Percentiles rank a stretch among this genome's conserved stretches.
Evolutionary conservation across 2,888 invertebrate genomes (phyloP).

Genomic region (Xylota segnis): DNA sequence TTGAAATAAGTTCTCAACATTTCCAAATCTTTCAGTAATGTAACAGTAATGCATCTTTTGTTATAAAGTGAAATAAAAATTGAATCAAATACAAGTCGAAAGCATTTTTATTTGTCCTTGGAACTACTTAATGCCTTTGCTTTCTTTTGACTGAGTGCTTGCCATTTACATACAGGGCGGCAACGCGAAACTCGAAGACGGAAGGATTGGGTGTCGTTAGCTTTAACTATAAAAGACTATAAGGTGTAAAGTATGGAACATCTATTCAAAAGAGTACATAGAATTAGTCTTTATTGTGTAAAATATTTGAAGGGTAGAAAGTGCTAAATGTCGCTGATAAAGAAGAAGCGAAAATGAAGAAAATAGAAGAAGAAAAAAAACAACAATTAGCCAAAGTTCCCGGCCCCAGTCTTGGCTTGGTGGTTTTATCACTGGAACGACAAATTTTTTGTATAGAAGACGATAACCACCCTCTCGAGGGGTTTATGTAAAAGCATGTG

Average conservation of each 20-base stretch:
- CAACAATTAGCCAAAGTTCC: slow-evolving; percentile 64
- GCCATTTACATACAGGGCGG: slow-evolving; percentile 10
- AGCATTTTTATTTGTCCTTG: slow-evolving; percentile 28
- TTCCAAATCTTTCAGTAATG: not conserved
- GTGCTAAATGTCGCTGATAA: slow-evolving; percentile 17
- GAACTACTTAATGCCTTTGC: slow-evolving; percentile 17
- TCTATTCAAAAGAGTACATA: slow-evolving; percentile 17
- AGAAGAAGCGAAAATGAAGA: not conserved
- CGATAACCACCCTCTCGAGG: slow-evolving; percentile 53
- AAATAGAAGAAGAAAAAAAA: slow-evolving; percentile 17
- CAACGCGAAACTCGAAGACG: not conserved
- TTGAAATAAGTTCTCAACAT: not conserved
- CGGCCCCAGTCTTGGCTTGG: slow-evolving; percentile 32
- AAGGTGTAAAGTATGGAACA: slow-evolving; percentile 8
- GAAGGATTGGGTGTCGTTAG: not conserved
- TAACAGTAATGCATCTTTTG: not conserved
- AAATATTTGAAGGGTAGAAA: slow-evolving; percentile 7
- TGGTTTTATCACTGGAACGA: slow-evolving; percentile 56
- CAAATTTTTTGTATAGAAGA: slow-evolving; percentile 53
- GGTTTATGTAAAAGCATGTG: slow-evolving; percentile 65
- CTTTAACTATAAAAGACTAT: not conserved
- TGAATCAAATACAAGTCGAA: slow-evolving; percentile 32
- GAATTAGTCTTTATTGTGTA: slow-evolving; percentile 54
- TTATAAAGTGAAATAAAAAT: not conserved
- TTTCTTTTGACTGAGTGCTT: slow-evolving; percentile 27